Evolutionary conservation across 2,113 vertebrate genomes (phyloP), one percentile per base, ranked within the genome.

Genomic region (Echinops telfairi): DNA sequence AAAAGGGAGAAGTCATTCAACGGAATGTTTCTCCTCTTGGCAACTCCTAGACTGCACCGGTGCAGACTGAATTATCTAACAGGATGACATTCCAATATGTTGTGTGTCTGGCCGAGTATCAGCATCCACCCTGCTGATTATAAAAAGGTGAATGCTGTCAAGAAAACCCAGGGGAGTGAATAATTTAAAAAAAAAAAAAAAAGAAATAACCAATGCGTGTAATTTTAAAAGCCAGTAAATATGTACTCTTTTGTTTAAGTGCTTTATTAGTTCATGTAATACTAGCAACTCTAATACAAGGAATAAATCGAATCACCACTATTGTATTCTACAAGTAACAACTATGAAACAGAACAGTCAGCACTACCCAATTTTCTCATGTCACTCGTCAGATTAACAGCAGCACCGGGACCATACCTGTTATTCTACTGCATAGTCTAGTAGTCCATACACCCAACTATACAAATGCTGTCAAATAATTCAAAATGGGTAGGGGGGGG

Each of bases 141-240:
- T 19, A 86, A 92, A 94, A 81, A 88, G 25, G 66, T 29, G 43
- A 89, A 95, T 95, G 76, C 47, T 66, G 11, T 73, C 16, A 93
- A 95, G 27, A 89, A 85, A 53, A 83, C 57, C 77, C 79, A 83
- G 71, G 31, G 71, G 8, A 3, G 1, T 19, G 23, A 92, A 64
- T 85, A 91, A 83, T 47, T 62, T 62, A 62, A 62, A 62, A 23
- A 12, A 82, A 86, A 40, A 90, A 62, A 62, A 62, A 23, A 12
- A 82, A 86, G 38, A 90, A 53, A 0, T 53, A 15, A 38, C 58
- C 53, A 77, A 66, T 1, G 23, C 47, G 10, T 33, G 76, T 64
- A 20, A 85, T 71, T 79, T 90, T 70, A 91, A 94, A 1, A 86
- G 38, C 29, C 68, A 83, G 12, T 7, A 85, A 5, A 1, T 19